Evolutionary conservation across 2,113 vertebrate genomes (phyloP).

Genomic region (Rhinogobius similis): DNA sequence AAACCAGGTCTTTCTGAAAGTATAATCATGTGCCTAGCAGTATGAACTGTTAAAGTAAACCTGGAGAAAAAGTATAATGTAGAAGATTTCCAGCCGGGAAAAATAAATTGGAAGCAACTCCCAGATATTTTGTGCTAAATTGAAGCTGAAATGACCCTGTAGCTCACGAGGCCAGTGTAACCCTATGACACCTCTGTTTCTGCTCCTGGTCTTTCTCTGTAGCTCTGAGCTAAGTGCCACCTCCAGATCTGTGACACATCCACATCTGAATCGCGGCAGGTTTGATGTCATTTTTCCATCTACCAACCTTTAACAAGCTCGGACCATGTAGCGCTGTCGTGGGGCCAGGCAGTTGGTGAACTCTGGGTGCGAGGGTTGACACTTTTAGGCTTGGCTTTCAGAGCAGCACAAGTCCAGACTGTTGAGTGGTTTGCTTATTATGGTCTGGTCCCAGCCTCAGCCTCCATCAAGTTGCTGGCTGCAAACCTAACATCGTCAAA

Average conservation of each 20-base stretch:
- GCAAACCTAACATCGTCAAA: conserved; percentile 34
- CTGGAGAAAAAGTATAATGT: conserved; percentile 53
- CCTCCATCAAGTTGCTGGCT: conserved; percentile 30
- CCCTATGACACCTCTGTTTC: conserved; percentile 28
- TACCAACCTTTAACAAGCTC: conserved; percentile 51
- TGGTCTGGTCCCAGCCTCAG: conserved; percentile 16
- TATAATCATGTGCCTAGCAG: conserved; percentile 79
- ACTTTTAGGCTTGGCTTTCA: conserved; percentile 28
- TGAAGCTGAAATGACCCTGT: conserved; percentile 70
- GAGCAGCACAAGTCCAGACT: conserved; percentile 26
- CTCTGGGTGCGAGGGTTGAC: conserved; percentile 44
- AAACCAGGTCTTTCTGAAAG: conserved; percentile 69
- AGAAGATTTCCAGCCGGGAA: conserved; percentile 78
- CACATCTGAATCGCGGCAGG: conserved; percentile 52
- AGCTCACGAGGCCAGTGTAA: conserved; percentile 35
- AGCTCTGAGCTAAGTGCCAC: conserved; percentile 58
- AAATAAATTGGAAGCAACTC: conserved; percentile 57
- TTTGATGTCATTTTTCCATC: conserved; percentile 68
- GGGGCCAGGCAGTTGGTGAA: conserved; percentile 32
- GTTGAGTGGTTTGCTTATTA: conserved; percentile 45
- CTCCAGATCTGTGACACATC: conserved; percentile 68
- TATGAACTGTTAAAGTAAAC: conserved; percentile 76
- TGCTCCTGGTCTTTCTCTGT: conserved; percentile 44
- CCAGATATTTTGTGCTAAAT: conserved; percentile 77
- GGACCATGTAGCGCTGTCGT: conserved; percentile 42